Percentiles rank a stretch among this genome's conserved stretches.
phyloP scores from a whole-genome alignment of 2,113 vertebrate genomes.

The Manacus vitellinus region DNA sequence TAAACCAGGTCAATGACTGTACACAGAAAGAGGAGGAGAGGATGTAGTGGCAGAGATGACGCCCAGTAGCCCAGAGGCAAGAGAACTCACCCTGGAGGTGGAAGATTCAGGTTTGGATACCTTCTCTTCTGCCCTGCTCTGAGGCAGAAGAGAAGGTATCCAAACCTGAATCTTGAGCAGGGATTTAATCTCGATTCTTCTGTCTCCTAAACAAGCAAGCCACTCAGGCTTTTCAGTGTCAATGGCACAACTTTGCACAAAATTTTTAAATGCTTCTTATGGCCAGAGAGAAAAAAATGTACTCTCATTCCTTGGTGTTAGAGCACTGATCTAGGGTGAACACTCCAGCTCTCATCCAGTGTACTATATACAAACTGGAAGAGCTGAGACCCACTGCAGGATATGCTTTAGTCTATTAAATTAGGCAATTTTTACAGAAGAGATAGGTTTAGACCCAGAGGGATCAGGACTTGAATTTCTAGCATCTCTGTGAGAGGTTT shows the following conservation, averaged over 20 bases:
- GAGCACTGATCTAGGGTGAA: background rate
- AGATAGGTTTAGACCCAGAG: background rate
- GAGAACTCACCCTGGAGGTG: background rate
- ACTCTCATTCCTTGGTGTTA: background rate
- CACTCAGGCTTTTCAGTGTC: background rate
- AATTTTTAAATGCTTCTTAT: background rate
- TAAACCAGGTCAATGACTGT: constrained; percentile 14
- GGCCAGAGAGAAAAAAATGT: background rate
- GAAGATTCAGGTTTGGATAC: background rate
- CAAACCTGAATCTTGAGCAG: background rate
- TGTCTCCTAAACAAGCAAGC: background rate
- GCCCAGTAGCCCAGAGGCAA: background rate
- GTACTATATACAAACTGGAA: background rate
- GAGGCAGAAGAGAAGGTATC: too few species aligned
- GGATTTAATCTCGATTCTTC: background rate
- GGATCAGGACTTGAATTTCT: background rate
- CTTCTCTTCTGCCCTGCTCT: background rate
- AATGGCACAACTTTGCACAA: background rate
- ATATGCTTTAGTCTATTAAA: background rate
- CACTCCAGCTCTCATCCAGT: background rate
- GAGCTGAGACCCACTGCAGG: background rate
- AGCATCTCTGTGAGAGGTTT: background rate
- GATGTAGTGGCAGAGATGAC: background rate
- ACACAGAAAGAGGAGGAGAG: background rate
- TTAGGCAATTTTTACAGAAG: background rate